phyloP scores from a whole-genome alignment of 2,113 vertebrate genomes.

The Athene noctua region DNA sequence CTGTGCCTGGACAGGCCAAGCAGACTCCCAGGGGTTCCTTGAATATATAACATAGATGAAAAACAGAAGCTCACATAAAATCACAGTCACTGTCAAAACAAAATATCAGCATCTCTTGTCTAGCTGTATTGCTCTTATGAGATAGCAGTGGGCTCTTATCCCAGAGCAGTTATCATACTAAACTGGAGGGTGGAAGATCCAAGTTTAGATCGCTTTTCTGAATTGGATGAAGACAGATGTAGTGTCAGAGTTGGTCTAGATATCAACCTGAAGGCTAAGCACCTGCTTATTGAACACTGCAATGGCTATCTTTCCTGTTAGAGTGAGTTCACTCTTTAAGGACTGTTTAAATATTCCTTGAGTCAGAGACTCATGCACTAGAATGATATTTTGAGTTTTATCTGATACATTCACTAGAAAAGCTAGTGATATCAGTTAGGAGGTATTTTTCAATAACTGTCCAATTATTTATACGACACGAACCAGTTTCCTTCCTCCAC shows the following conservation, averaged over 20 bases:
- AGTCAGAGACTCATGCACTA: background rate
- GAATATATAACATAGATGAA: background rate
- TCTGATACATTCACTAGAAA: background rate
- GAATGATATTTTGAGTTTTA: background rate
- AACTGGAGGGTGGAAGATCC: background rate
- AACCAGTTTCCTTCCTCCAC: background rate
- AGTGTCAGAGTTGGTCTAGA: background rate
- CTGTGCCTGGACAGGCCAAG: conserved; percentile 32
- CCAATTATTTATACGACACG: background rate
- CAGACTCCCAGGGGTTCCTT: background rate
- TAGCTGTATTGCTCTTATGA: background rate
- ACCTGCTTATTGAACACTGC: background rate
- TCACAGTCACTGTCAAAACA: conserved; percentile 23
- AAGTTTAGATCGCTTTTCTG: background rate
- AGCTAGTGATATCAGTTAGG: background rate
- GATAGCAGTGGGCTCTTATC: background rate
- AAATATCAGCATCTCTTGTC: background rate
- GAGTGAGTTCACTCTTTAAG: background rate
- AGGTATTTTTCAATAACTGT: background rate
- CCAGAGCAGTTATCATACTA: background rate
- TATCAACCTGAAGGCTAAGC: background rate
- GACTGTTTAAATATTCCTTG: background rate
- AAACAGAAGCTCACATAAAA: conserved; percentile 41
- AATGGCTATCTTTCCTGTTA: background rate
- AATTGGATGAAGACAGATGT: background rate